A percentile compares a stretch with the other conserved stretches of the same genome.
Conservation (phyloP, 1,140 invertebrate genomes). For the Matsumurasca onukii region DNA sequence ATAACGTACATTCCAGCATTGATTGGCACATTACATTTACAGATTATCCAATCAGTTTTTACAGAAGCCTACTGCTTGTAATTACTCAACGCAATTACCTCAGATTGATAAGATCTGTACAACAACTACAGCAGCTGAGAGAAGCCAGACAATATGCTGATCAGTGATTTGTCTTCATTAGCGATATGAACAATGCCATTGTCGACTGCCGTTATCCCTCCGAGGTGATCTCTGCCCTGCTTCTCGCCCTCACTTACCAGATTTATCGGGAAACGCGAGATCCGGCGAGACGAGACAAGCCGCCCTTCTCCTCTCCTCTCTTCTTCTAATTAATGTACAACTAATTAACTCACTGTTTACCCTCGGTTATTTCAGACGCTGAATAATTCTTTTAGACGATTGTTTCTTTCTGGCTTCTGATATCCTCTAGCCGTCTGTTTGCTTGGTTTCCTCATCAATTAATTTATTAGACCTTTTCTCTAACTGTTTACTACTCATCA, state of each 20-base stretch:
- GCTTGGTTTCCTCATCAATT: no score
- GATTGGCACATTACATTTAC: no score
- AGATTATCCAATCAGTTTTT: no score
- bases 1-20: no score
- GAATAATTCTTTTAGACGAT: not conserved
- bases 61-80: no score
- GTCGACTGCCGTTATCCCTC: no score
- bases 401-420: not conserved
- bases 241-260: not conserved
- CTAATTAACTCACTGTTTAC: not conserved
- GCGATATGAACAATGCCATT: slow-evolving; percentile 16
- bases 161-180: slow-evolving; percentile 15
- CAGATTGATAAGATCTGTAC: no score
- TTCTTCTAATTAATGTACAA: not conserved
- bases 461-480: no score
- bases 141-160: slow-evolving; percentile 5
- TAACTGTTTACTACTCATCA: no score
- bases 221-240: not conserved
- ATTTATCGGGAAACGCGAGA: slow-evolving; percentile 23
- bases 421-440: not conserved
- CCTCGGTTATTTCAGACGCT: not conserved
- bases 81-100: no score
- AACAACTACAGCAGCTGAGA: no score
- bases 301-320: not conserved
- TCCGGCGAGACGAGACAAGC: not conserved